Evolutionary conservation across 2,113 vertebrate genomes (phyloP).

Genomic region (Solea senegalensis): DNA sequence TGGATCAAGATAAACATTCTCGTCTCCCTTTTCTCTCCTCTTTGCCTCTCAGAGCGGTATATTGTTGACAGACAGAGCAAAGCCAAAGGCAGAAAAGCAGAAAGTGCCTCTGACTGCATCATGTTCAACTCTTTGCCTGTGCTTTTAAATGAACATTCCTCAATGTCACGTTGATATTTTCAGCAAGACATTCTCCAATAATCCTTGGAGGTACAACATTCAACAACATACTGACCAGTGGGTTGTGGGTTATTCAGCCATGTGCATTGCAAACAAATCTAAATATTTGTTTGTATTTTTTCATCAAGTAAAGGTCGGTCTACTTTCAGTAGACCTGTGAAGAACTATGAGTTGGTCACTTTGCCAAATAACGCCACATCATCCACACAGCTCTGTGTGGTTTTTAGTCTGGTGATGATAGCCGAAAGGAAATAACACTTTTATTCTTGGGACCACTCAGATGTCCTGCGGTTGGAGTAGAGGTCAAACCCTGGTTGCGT

Average conservation of each 20-base stretch:
- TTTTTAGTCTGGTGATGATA: background rate
- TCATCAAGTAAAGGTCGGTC: too few species aligned
- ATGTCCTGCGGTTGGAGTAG: too few species aligned
- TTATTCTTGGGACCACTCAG: background rate
- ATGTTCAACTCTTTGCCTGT: background rate
- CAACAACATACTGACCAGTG: background rate
- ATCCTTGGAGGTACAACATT: too few species aligned
- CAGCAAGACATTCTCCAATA: background rate
- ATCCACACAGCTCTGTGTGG: background rate
- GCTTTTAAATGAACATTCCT: background rate
- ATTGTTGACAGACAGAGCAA: background rate
- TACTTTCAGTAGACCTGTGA: too few species aligned
- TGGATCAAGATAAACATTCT: slow-evolving; percentile 79
- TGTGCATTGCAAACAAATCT: too few species aligned
- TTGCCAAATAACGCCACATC: background rate
- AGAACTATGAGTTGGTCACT: background rate
- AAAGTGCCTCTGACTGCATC: slow-evolving; percentile 6
- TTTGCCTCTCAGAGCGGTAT: slow-evolving; percentile 33
- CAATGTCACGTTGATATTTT: background rate
- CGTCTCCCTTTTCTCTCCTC: slow-evolving; percentile 35
- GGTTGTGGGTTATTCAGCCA: background rate
- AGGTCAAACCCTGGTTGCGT: too few species aligned
- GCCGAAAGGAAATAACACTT: background rate
- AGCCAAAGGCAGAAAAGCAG: slow-evolving; percentile 14
- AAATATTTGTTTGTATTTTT: background rate